These are phyloP conservation scores for Tokudaia muenninki DNA, from an alignment of 2,797 vertebrate genomes.

Conservation along the genomic window DNA sequence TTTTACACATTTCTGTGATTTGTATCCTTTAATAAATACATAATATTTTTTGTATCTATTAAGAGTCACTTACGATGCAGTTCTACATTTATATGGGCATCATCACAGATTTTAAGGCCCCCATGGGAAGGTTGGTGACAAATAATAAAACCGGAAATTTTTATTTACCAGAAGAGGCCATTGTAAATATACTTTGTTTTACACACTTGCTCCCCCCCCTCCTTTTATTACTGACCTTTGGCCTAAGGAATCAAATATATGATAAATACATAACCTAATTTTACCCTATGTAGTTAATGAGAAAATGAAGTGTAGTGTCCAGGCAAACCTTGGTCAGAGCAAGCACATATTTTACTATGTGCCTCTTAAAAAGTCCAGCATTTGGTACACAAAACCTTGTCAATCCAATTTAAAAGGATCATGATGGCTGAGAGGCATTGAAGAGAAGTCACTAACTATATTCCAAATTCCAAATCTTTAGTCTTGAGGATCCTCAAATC, in stretches of 20 bases:
- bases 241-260: conserved; percentile 37
- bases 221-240: not conserved
- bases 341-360: not conserved
- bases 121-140: not conserved
- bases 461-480: not conserved
- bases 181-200: not conserved
- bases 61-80: not conserved
- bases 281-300: conserved; percentile 37
- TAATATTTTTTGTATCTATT: not conserved
- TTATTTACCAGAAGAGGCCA: not conserved
- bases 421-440: not conserved
- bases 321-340: not conserved
- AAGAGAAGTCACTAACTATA: not conserved
- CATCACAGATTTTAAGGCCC: not conserved
- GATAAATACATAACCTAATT: not conserved
- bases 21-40: not conserved
- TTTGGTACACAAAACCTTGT: not conserved
- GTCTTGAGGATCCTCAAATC: not conserved
- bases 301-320: not conserved
- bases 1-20: not conserved
- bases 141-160: not conserved
- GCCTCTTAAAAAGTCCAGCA: not conserved
- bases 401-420: not conserved
- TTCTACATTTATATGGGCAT: not conserved
- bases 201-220: not conserved